Conservation (phyloP, 1,140 invertebrate species). For the Drosophila yakuba region DNA sequence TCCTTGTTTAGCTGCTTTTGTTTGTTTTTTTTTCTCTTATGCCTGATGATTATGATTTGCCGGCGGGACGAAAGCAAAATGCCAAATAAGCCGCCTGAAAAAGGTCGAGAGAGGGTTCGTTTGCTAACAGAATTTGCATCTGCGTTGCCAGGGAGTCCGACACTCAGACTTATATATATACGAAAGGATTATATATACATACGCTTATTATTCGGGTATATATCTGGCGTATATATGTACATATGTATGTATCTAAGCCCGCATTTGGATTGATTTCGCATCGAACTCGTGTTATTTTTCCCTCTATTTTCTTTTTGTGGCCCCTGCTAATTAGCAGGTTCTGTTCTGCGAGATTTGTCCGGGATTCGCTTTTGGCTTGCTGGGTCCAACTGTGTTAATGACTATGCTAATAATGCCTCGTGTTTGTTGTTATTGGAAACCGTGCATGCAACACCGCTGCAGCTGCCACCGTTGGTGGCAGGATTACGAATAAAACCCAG, state of each 20-base stretch:
- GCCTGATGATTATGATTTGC: conserved; percentile 25
- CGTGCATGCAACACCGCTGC: conserved; percentile 2
- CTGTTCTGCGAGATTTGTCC: conserved; percentile 26
- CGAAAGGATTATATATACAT: conserved; percentile 32
- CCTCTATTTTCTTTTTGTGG: conserved; percentile 1
- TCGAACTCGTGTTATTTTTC: conserved; percentile 6
- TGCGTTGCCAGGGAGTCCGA: not conserved
- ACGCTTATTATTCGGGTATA: conserved; percentile 6
- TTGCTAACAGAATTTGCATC: conserved; percentile 32
- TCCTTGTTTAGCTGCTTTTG: conserved; percentile 14
- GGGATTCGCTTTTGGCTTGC: conserved; percentile 9
- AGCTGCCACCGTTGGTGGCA: conserved; percentile 19
- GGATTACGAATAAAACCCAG: conserved; percentile 41
- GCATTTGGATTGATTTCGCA: conserved; percentile 46
- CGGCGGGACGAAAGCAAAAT: conserved; percentile 22
- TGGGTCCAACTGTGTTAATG: conserved; percentile 51
- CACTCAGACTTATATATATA: not conserved
- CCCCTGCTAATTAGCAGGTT: conserved; percentile 60
- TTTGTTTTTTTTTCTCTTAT: conserved; percentile 1
- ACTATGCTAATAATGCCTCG: conserved; percentile 68
- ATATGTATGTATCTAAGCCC: conserved; percentile 17
- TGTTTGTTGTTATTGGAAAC: conserved; percentile 41
- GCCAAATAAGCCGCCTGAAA: conserved; percentile 34
- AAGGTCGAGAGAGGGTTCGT: conserved; percentile 25
- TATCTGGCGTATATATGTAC: not conserved